Base-by-base conservation (phyloP, 2,113 vertebrate species). In the Stegastes partitus region DNA sequence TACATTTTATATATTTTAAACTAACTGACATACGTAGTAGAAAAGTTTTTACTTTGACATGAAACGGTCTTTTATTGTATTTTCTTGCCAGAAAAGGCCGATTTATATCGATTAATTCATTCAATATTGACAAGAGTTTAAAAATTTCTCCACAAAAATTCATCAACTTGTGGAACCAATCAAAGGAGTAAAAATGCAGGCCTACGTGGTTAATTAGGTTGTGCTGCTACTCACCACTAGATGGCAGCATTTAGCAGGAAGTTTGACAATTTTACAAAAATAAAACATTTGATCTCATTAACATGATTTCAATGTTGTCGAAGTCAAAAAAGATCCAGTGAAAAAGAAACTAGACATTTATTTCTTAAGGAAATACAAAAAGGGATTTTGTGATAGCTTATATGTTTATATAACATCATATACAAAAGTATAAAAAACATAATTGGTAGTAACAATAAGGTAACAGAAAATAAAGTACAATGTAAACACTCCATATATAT, bases 361-460 rank as follows among this genome's bases (percentile, higher is more conserved):
- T 95, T 96, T 94, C 56, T 95, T 95, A 94, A 93, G 94, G 94
- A 95, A 93, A 96, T 96, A 95, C 96, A 95, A 96, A 96, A 91
- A 94, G 91, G 92, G 94, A 90, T 95, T 95, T 84, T 96, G 94
- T 97, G 94, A 97, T 96, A 96, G 96, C 95, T 98, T 96, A 97
- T 89, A 82, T 90, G 91, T 88, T 89, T 91, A 91, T 96, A 95
- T 96, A 90, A 96, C 95, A 96, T 95, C 95, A 89, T 96, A 96
- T 96, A 96, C 94, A 93, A 88, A 94, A 95, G 94, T 96, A 96
- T 96, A 97, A 96, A 97, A 97, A 96, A 95, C 94, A 95, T 94
- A 96, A 96, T 89, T 95, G 94, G 94, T 95, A 94, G 94, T 95
- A 96, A 95, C 94, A 96, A 95, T 93, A 95, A 86, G 70, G 75